Conservation (phyloP, 2,888 invertebrate species). For the Nemapogon koenigi region DNA sequence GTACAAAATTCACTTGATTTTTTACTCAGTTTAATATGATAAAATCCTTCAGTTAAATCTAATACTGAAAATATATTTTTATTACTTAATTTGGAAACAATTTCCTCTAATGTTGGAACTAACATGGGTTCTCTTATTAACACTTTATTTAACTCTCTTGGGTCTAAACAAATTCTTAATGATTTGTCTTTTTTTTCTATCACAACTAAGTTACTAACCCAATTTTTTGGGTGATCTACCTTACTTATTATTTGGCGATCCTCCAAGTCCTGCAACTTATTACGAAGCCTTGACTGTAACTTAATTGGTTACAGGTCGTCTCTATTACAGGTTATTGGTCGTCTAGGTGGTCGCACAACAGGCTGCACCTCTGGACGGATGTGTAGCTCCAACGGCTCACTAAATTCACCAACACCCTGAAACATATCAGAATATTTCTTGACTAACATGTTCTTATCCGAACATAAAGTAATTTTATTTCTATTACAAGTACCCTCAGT, state of each 20-base stretch:
- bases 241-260: constrained; percentile 15
- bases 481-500: too few species aligned
- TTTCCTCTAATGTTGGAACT: background rate
- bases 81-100: constrained; percentile 7
- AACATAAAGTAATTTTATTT: background rate
- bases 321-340: too few species aligned
- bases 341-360: background rate
- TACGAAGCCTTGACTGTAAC: constrained; percentile 11
- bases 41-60: constrained; percentile 18
- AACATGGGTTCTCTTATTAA: constrained; percentile 11
- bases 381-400: constrained; percentile 13
- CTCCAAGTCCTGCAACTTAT: constrained; percentile 15
- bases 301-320: too few species aligned
- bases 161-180: constrained; percentile 18
- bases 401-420: constrained; percentile 14
- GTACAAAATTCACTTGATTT: background rate
- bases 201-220: constrained; percentile 17
- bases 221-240: too few species aligned
- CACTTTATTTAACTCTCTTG: constrained; percentile 16
- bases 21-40: constrained; percentile 15
- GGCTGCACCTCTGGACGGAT: background rate
- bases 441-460: background rate
- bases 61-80: constrained; percentile 12
- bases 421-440: constrained; percentile 5
- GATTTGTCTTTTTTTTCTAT: constrained; percentile 15